Base-by-base conservation (phyloP, 2,797 vertebrate genomes). In the Hydrophis major region DNA sequence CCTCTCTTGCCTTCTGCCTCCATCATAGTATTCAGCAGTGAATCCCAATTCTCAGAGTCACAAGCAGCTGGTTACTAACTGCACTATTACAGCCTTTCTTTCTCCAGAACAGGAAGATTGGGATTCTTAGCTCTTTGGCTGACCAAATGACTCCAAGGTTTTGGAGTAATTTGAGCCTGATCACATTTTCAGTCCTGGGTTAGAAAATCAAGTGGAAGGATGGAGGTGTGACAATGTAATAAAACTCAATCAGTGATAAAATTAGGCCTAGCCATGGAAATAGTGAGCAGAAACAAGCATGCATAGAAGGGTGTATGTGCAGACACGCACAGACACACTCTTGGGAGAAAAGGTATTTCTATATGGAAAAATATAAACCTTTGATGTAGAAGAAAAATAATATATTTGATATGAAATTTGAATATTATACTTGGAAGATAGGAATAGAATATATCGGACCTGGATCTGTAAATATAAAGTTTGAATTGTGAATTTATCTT, bases 401-500 rank as follows among this genome's bases (percentile, higher is more conserved):
- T 27, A 32, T 4, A 7, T 22, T 28, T 69, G 22, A 53, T 89
- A 32, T 18, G 55, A 93, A 92, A 92, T 93, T 94, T 60, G 66
- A 4, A 88, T 1, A 90, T 91, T 89, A 13, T 6, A 61, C 11
- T 53, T 92, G 10, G 16, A 53, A 37, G 94, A 93, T 5, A n/a
- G 92, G n/a, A 95, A 13, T 12, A 89, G 11, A 59, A 6, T 59
- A 12, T 27, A 94, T 88, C 88, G 20, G 6, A 95, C 94, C 78
- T 0, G 1, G 20, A n/a, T 42, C 94, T 89, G 50, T 96, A 94
- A 92, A 66, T 1, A 87, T 60, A 93, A 87, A 25, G 63, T 93
- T 32, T 88, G n/a, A 92, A 87, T 50, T 42, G 63, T 94, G 91
- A 89, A 94, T 96, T 96, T 97, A 2, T 66, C 50, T 87, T 93